Base-by-base conservation (phyloP, 2,113 vertebrate species). In the Pteruthius melanotis region DNA sequence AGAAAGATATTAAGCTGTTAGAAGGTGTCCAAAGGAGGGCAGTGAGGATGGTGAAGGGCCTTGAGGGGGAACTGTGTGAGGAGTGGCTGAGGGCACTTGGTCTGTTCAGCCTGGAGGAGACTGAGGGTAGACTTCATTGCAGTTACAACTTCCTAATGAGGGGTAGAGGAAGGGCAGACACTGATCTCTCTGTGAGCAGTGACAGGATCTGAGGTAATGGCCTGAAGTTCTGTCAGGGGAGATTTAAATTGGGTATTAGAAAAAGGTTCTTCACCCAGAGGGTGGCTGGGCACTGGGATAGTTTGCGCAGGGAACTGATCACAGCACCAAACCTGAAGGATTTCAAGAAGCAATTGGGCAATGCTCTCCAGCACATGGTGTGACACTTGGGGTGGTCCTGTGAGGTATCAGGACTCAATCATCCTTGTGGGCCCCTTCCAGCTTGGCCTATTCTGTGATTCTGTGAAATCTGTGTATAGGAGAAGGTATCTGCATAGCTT, bases 61-160 rank as follows among this genome's bases (percentile, higher is more conserved):
- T 42, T 49, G 52, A 57, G 52, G 35, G 4, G 37, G 70, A 70
- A 30, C 16, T 0, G 1, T 20, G 7, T 21, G 20, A 66, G 37
- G 52, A 44, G 7, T 0, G 0, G 17, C 37, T 52, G 31, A 11
- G 11, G 11, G 1, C 31, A 14, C 31, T 42, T 21, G 37, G 26
- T 37, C 31, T 86, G 31, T 26, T 59, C 44, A 59, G 17, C 17
- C 44, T 50, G 44, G 22, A 83, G 61, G 16, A 57, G 52, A 42
- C 44, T 57, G 24, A 65, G 60, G 13, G 20, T 50, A 35, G 15
- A 66, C 42, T 8, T 42, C 60, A 42, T 0, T 44, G 26, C 31
- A 37, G 7, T 15, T 27, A 44, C 13, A 66, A 2, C 61, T 42
- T 59, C 35, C 30, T 49, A 3, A 0, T 66, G 21, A 57, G 35